Evolutionary conservation across 1,140 invertebrate species (phyloP), one percentile per base, ranked within the genome.

Genomic region (Nilaparvata lugens): DNA sequence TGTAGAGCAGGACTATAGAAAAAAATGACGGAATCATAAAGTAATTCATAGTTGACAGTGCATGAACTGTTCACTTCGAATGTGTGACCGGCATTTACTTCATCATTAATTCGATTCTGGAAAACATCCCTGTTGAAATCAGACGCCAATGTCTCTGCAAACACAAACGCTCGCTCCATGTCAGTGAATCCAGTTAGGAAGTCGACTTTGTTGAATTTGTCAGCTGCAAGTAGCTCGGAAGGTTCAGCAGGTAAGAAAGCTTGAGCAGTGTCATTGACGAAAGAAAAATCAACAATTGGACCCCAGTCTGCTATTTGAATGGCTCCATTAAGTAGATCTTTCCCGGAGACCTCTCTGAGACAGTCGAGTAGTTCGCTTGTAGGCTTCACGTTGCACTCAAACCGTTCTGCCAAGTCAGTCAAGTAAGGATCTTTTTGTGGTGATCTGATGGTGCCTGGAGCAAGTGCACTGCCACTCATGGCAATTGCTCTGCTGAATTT

Each of bases 391-490:
- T 79, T 78, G 64, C 87, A 89, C 21, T 80, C 81, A 65, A 87
- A 88, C 7, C 77, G 80, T 21, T 73, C 78, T 0, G 82, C 79
- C 5, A 88, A 73, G 9, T 70, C 62, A 9, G 78, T 73, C 18
- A 48, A 14, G 71, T 78, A 77, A 61, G 83, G 79, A 23, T 83
- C 74, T 1, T 75, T 75, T 31, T 73, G 67, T n/a, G 78, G 66
- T 65, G 78, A 76, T 67, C 79, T 78, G 43, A 78, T 76, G 0
- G 85, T 77, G 1, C 80, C 75, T 1, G 82, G 72, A 2, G 76
- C 66, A 16, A 88, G 72, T 0, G 85, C 79, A 67, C 85, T 87
- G 0, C 86, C 87, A 63, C 88, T 89, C 86, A 87, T 86, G 13
- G 78, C 74, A 2, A 88, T 85, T 0, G 83, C 83, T 68, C 81